A percentile compares a stretch with the other conserved stretches of the same genome.
These are phyloP conservation scores for Diplazon laetatorius DNA, from an alignment of 2,888 invertebrate species.

Conservation along the genomic window DNA sequence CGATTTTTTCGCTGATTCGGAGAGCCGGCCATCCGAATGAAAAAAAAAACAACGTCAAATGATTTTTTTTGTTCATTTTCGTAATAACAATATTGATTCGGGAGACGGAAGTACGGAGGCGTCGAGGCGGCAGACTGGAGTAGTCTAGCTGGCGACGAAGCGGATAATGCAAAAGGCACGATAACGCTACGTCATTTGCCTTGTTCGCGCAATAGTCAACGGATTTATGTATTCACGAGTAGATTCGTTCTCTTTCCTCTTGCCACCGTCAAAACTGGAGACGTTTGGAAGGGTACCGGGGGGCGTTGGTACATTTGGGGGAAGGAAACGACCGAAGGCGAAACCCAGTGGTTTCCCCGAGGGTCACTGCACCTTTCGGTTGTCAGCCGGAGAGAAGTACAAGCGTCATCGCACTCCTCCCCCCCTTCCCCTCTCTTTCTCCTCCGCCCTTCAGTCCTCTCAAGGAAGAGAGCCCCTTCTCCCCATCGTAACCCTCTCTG, in stretches of 20 bases:
- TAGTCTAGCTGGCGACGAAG: conserved; percentile 42
- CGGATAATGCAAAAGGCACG: conserved; percentile 51
- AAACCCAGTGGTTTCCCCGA: conserved; percentile 29
- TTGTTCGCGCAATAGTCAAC: conserved; percentile 58
- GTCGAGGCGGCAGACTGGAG: conserved; percentile 22
- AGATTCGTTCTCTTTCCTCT: conserved; percentile 33
- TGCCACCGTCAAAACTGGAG: conserved; percentile 27
- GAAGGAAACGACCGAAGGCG: conserved; percentile 13
- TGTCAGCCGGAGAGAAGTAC: conserved; percentile 53
- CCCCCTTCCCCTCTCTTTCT: conserved; percentile 1
- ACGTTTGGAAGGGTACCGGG: not conserved
- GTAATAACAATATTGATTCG: conserved; percentile 40
- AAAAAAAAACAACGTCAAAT: conserved; percentile 26
- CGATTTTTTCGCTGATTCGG: too few species aligned
- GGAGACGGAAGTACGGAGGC: conserved; percentile 6
- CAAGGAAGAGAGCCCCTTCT: conserved; percentile 44
- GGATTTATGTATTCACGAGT: conserved; percentile 68
- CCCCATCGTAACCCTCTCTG: conserved; percentile 1
- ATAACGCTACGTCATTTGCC: conserved; percentile 57
- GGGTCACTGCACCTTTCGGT: conserved; percentile 58
- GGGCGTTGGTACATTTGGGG: not conserved
- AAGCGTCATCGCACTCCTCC: conserved; percentile 19
- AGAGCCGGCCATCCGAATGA: too few species aligned
- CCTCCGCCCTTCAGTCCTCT: conserved; percentile 37
- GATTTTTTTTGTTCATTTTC: conserved; percentile 36